Percentiles rank a stretch among this genome's conserved stretches.
phyloP scores from a whole-genome alignment of 2,797 vertebrate species.

The Thalassophryne amazonica region DNA sequence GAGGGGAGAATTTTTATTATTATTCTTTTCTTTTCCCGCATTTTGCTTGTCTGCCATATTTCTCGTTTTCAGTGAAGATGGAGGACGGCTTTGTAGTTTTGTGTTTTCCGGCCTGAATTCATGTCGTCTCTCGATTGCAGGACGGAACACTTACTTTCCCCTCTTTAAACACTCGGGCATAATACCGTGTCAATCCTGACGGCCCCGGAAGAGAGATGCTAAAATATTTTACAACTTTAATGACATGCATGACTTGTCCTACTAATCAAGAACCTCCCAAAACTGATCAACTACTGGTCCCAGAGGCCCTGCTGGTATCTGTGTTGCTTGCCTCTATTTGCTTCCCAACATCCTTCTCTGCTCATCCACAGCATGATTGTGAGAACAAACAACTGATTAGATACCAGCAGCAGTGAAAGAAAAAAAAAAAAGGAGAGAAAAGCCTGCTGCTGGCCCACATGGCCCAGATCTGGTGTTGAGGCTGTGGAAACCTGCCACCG shows the following conservation, averaged over 20 bases:
- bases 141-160: too few relatives aligned
- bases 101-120: constrained; percentile 34
- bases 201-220: constrained; percentile 5
- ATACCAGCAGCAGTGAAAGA: constrained; percentile 50
- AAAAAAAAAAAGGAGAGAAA: constrained; percentile 11
- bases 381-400: constrained; percentile 72
- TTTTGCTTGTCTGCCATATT: constrained; percentile 29
- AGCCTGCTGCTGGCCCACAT: constrained; percentile 65
- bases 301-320: constrained; percentile 50
- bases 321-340: constrained; percentile 45
- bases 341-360: constrained; percentile 51
- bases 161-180: too few relatives aligned
- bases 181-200: constrained; percentile 3
- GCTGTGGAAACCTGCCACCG: constrained; percentile 59
- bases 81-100: constrained; percentile 11
- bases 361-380: constrained; percentile 58
- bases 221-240: constrained; percentile 16
- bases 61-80: constrained; percentile 37
- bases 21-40: constrained; percentile 22
- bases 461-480: constrained; percentile 69
- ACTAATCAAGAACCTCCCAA: constrained; percentile 34
- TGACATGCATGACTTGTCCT: constrained; percentile 24
- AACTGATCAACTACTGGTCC: constrained; percentile 55
- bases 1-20: constrained; percentile 41
- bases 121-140: too few relatives aligned